Evolutionary conservation across 2,797 vertebrate species (phyloP).

Genomic region (Propithecus perrieri): DNA sequence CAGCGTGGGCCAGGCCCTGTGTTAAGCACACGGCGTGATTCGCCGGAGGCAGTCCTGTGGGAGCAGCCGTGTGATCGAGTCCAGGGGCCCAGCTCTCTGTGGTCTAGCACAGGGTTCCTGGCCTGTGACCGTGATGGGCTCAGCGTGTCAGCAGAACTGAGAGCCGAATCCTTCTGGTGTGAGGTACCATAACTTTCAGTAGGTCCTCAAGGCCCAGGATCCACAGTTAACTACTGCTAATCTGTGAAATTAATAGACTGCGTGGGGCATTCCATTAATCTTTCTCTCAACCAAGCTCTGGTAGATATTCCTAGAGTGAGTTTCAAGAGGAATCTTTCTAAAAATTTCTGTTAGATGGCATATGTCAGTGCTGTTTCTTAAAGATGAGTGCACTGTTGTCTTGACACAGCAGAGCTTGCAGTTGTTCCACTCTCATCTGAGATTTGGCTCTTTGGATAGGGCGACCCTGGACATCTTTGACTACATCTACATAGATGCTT

Average conservation of each 20-base stretch:
- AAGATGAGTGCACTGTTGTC: not conserved
- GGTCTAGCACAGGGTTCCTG: not conserved
- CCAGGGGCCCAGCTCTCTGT: not conserved
- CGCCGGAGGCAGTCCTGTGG: accelerated
- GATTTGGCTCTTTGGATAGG: conserved; percentile 77
- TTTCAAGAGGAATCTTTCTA: not conserved
- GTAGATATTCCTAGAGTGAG: not conserved
- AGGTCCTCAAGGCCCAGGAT: not conserved
- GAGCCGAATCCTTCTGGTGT: not conserved
- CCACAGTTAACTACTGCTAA: accelerated
- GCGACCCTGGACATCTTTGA: conserved; percentile 93
- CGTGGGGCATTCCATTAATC: not conserved
- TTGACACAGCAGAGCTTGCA: not conserved
- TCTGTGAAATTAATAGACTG: too few relatives aligned
- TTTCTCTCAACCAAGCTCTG: not conserved
- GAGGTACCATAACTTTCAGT: accelerated
- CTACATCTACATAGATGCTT: conserved; percentile 96
- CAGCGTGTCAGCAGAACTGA: not conserved
- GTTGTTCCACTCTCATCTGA: not conserved
- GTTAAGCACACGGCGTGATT: accelerated
- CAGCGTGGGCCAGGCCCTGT: accelerated
- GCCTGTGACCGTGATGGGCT: not conserved
- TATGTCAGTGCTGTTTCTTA: not conserved
- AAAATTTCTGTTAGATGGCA: not conserved
- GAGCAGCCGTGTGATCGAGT: accelerated